Base-by-base conservation (phyloP, 2,888 invertebrate species). In the Noctua janthe region DNA sequence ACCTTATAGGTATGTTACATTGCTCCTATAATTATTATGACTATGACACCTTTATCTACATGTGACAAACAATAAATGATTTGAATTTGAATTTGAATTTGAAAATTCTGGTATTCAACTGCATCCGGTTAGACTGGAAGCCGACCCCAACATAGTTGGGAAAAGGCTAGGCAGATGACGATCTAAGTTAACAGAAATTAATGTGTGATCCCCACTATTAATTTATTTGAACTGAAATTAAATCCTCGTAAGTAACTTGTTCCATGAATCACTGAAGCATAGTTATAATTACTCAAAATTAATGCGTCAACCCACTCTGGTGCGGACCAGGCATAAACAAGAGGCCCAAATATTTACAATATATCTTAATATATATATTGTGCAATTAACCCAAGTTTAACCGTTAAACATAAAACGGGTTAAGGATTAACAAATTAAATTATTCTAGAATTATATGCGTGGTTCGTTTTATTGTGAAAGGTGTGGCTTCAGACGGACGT, bases 361-460 rank as follows among this genome's bases (percentile, higher is more conserved):
- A 66, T 83, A 83, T 69, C 78, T 47, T 69, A 69, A 49, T 49
- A 49, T 49, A 49, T 77, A 80, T 56, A 59, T 64, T 66, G 67
- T 62, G 78, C 86, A 91, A 91, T 92, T 91, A 91, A 92, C 85
- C 83, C 71, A 86, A 87, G 83, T 90, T 89, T 86, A 86, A 86
- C 80, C 73, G 85, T 84, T 79, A 81, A 86, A 87, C 80, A 87
- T 91, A 91, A 90, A 91, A 81, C 79, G 80, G 88, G 87, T 80
- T 87, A 84, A 84, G 91, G 91, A 89, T 91, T 90, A 88, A 87
- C 90, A 91, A 91, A 92, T 92, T 90, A 91, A 91, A 91, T 92
- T 90, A 91, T 91, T 89, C 76, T 78, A 78, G 81, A 86, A 87
- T 91, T 88, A 83, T 85, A 87, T 77, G 75, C 76, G 72, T 76